Conservation (phyloP, 2,113 vertebrate species). For the Dicerorhinus sumatrensis region DNA sequence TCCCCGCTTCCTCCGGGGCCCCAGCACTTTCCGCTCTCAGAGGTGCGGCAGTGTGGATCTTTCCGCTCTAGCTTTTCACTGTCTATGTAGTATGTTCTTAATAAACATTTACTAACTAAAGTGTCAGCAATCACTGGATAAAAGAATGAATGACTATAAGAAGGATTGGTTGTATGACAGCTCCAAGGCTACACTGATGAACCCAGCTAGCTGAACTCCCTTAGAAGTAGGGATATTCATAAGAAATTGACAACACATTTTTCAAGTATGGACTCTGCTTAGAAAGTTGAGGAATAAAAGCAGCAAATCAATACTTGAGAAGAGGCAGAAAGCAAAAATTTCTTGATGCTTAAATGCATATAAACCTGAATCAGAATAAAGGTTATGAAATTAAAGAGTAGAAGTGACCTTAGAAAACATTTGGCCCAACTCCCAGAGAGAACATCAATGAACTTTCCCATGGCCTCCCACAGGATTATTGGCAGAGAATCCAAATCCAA, state of each 20-base stretch:
- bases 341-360: constrained; percentile 2
- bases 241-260: neutral
- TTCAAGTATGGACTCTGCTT: neutral
- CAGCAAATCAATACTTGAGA: constrained; percentile 16
- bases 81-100: neutral
- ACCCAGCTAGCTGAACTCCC: neutral
- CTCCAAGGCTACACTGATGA: neutral
- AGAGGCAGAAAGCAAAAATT: neutral
- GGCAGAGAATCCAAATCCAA: neutral
- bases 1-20: no score
- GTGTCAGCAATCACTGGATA: neutral
- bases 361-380: constrained; percentile 45
- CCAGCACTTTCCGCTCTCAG: no score
- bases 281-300: constrained; percentile 37
- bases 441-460: neutral
- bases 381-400: constrained; percentile 35
- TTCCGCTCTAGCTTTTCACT: no score
- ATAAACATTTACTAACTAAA: constrained; percentile 4
- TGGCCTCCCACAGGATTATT: neutral
- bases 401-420: constrained; percentile 5
- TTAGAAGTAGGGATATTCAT: neutral
- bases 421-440: neutral
- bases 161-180: neutral
- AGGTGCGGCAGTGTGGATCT: no score
- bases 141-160: neutral